Evolutionary conservation across 2,113 vertebrate genomes (phyloP).

Genomic region (Rostratula benghalensis): DNA sequence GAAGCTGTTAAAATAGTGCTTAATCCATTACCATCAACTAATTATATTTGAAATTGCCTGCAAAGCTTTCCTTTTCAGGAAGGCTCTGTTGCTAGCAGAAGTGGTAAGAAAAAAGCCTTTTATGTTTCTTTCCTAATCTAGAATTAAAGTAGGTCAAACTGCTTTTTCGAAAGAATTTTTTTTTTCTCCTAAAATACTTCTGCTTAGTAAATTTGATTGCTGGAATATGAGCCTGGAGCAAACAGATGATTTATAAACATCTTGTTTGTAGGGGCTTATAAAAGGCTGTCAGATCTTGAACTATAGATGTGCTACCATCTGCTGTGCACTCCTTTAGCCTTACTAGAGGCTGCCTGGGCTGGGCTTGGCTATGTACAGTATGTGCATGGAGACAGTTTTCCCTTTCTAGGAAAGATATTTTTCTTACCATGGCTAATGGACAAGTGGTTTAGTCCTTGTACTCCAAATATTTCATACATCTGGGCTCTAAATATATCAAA

Average conservation of each 20-base stretch:
- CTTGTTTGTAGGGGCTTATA: neutral
- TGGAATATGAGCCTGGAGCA: neutral
- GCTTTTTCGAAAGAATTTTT: neutral
- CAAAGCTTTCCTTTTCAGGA: neutral
- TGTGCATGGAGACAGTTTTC: fast-evolving
- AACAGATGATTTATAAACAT: neutral
- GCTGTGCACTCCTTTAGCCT: neutral
- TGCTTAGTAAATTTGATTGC: neutral
- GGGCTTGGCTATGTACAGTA: neutral
- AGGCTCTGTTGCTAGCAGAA: neutral
- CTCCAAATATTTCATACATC: neutral
- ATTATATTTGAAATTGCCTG: conserved; percentile 7
- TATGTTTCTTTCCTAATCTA: neutral
- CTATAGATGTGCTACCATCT: conserved; percentile 6
- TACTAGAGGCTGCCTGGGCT: neutral
- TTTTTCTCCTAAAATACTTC: neutral
- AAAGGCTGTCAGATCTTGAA: neutral
- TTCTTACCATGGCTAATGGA: neutral
- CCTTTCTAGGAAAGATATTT: neutral
- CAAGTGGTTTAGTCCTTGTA: neutral
- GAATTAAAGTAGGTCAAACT: conserved; percentile 38
- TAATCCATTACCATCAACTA: conserved; percentile 7
- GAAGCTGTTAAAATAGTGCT: neutral
- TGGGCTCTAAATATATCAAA: neutral
- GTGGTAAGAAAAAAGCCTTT: neutral